Evolutionary conservation across 92 coral and sea anemone genomes (phyloP).

Genomic region (Ricordea florida): DNA sequence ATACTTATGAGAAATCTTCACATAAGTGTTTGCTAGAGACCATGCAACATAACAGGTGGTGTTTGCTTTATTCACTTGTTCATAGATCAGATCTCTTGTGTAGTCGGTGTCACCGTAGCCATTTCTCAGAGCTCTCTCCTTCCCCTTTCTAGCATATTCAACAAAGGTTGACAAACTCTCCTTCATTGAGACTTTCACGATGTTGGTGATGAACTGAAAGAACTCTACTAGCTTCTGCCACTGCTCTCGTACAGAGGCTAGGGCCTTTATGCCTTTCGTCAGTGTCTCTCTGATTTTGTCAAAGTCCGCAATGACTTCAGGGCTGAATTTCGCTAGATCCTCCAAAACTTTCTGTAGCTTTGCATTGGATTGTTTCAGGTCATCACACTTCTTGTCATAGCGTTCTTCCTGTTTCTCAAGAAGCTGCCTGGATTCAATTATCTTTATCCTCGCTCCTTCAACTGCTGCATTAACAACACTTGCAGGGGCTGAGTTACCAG

Average conservation of each 20-base stretch:
- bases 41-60: conserved; percentile 14
- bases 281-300: conserved; percentile 17
- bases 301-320: conserved; percentile 22
- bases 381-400: background rate
- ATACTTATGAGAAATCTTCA: conserved; percentile 26
- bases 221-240: conserved; percentile 42
- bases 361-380: conserved; percentile 8
- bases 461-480: background rate
- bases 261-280: conserved; percentile 5
- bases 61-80: conserved; percentile 34
- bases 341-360: background rate
- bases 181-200: conserved; percentile 9
- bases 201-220: conserved; percentile 23
- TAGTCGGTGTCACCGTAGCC: conserved; percentile 8
- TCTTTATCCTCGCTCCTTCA: conserved; percentile 9
- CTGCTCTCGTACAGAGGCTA: conserved; percentile 17
- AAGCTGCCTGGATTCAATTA: conserved; percentile 2
- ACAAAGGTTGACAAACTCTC: conserved; percentile 14
- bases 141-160: conserved; percentile 21
- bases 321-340: conserved; percentile 19
- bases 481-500: background rate
- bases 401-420: conserved; percentile 24
- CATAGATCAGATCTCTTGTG: conserved; percentile 34
- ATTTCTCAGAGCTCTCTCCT: background rate
- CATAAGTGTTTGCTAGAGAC: conserved; percentile 23